A percentile compares a stretch with the other conserved stretches of the same genome.
phyloP scores from a whole-genome alignment of 2,113 vertebrate genomes.

The Nipponia nippon region DNA sequence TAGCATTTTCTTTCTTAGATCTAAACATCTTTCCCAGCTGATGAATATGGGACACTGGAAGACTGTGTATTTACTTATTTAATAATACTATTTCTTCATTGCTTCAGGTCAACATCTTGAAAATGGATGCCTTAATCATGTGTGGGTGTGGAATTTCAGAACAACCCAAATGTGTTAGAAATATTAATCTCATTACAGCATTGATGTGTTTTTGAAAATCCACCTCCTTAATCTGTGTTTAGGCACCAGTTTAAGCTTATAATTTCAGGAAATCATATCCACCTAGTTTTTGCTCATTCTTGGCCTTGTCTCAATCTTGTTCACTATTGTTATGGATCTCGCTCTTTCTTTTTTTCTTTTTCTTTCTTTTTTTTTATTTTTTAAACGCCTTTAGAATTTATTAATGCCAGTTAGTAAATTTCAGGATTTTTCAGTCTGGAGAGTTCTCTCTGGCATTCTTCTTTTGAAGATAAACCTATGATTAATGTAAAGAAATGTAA shows the following conservation, averaged over 20 bases:
- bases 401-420: not conserved
- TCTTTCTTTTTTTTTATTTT: too few species aligned
- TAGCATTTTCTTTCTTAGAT: not conserved
- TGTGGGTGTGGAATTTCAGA: not conserved
- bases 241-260: not conserved
- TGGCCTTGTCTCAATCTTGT: not conserved
- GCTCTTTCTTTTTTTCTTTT: rapidly evolving
- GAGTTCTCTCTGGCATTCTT: not conserved
- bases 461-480: not conserved
- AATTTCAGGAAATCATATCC: not conserved
- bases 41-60: not conserved
- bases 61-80: not conserved
- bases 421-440: not conserved
- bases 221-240: not conserved
- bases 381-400: not conserved
- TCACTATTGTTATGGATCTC: not conserved
- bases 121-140: not conserved
- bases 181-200: not conserved
- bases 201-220: not conserved
- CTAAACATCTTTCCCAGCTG: not conserved
- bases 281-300: not conserved
- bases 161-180: not conserved
- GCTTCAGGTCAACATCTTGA: not conserved
- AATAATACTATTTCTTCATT: not conserved
- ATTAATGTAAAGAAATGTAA: not conserved